phyloP scores from a whole-genome alignment of 2,888 invertebrate species.

The Elegia similella region DNA sequence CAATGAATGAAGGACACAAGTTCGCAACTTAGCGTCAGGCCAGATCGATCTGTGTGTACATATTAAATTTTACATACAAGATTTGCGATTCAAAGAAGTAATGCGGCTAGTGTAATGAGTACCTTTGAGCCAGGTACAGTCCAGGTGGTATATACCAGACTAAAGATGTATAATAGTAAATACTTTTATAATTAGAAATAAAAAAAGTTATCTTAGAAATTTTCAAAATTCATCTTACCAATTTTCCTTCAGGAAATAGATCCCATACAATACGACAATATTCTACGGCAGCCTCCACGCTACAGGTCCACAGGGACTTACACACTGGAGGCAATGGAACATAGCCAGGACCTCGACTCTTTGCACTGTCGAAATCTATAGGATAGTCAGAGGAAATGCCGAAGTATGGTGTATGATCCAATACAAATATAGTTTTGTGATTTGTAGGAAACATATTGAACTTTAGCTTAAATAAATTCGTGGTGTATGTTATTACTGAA shows the following conservation, averaged over 20 bases:
- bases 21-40: too few species aligned
- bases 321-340: conserved; percentile 91
- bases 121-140: too few species aligned
- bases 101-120: too few species aligned
- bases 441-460: conserved; percentile 85
- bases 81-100: too few species aligned
- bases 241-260: conserved; percentile 94
- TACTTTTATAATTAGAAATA: too few species aligned
- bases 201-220: too few species aligned
- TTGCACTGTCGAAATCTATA: conserved; percentile 90
- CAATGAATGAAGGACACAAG: too few species aligned
- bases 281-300: conserved; percentile 96
- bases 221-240: conserved; percentile 76
- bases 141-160: too few species aligned
- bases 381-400: conserved; percentile 91
- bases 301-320: conserved; percentile 98
- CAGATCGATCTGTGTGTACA: too few species aligned
- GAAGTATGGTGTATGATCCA: conserved; percentile 97
- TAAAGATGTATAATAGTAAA: too few species aligned
- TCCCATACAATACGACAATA: conserved; percentile 99
- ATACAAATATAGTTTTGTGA: conserved; percentile 97
- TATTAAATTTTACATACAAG: too few species aligned
- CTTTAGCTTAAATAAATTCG: not conserved
- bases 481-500: not conserved
- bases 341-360: conserved; percentile 85